These are phyloP conservation scores for Chionodraco myersi DNA, from an alignment of 2,113 vertebrate genomes.

Conservation along the genomic window DNA sequence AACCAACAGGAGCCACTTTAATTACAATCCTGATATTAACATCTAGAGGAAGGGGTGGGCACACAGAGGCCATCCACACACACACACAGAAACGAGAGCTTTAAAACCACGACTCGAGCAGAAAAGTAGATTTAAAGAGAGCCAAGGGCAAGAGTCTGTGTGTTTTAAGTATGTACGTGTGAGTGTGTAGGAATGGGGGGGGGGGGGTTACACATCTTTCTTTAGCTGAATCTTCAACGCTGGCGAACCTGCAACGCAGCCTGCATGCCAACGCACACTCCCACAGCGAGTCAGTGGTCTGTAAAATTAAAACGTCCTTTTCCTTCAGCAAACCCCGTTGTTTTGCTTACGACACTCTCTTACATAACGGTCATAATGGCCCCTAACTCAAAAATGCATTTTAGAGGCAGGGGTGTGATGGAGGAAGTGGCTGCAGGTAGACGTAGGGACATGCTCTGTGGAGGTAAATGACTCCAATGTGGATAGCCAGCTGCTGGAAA, in stretches of 20 bases:
- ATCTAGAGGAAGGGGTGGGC: constrained; percentile 53
- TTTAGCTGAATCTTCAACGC: constrained; percentile 49
- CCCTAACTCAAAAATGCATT: constrained; percentile 70
- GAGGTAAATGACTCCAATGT: constrained; percentile 66
- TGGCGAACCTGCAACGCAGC: constrained; percentile 51
- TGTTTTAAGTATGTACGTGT: constrained; percentile 1
- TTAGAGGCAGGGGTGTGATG: constrained; percentile 48
- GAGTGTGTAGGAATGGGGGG: background rate
- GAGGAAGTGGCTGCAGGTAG: constrained; percentile 49
- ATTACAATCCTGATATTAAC: constrained; percentile 77
- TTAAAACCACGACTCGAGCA: constrained; percentile 39
- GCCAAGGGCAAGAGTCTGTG: background rate
- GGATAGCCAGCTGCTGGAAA: constrained; percentile 49
- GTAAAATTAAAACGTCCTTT: constrained; percentile 85
- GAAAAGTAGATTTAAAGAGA: constrained; percentile 23
- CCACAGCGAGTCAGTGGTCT: constrained; percentile 78
- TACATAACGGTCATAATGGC: constrained; percentile 75
- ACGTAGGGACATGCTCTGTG: constrained; percentile 9
- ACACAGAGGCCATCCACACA: constrained; percentile 18
- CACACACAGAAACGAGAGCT: constrained; percentile 14
- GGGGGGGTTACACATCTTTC: constrained; percentile 35
- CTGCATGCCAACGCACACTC: constrained; percentile 64
- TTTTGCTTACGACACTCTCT: constrained; percentile 72
- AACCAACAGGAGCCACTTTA: constrained; percentile 75
- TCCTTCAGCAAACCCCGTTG: constrained; percentile 71